Evolutionary conservation across 2,113 vertebrate genomes (phyloP), one percentile per base, ranked within the genome.

Genomic region (Turdus rufiventris): DNA sequence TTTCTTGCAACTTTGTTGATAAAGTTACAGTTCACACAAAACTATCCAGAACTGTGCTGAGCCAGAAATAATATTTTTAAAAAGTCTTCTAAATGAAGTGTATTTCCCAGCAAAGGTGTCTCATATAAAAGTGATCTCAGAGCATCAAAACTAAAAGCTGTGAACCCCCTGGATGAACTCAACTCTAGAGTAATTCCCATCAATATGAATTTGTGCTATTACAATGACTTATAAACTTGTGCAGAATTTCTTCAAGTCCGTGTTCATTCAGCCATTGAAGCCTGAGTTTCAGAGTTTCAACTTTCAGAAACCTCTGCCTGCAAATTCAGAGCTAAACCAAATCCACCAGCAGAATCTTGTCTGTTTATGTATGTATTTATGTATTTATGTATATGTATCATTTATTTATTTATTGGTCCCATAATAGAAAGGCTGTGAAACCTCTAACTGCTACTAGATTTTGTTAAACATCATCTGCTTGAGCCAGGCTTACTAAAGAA

Each of bases 371-470:
- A 60, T 80, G 88, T 93, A 67, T 68, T 93, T 89, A 72, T 75
- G 26, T 15, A 12, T 77, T 93, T 89, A 72, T 75, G 26, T 15
- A 12, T 77, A 33, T 34, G 11, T 48, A 91, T 75, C 15, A 57
- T 42, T 94, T 58, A 87, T 94, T 91, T 82, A 75, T 76, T 87
- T 85, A 88, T 84, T 85, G n/a, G 51, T 89, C 47, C 58, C 78
- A 61, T 48, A 91, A 71, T 23, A 25, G 38, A 88, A 87, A 25
- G 19, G 4, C 4, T 38, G 81, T 66, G 53, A 89, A 89, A 68
- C 45, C 54, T 26, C 42, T 78, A 53, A 8, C 70, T 61, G 70
- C 70, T 94, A 87, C 93, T 66, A 80, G 54, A 14, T 88, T 94
- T 85, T 79, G 36, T 82, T 76, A 76, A 87, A 70, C 18, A 62